These are phyloP conservation scores for Drosophila formosana DNA, from an alignment of 2,888 invertebrate species.

Conservation along the genomic window DNA sequence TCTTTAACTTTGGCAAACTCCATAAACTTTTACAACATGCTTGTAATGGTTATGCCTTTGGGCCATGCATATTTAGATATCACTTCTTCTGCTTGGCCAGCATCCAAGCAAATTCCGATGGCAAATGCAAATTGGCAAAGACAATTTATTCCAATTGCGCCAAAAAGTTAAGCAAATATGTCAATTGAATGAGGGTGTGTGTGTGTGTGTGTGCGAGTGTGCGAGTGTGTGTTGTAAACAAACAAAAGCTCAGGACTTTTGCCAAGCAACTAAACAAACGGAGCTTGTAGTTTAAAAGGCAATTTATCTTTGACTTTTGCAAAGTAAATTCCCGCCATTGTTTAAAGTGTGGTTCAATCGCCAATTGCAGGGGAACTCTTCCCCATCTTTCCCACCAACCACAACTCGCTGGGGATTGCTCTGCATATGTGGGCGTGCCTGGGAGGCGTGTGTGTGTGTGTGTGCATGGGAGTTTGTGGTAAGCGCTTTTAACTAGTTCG, in stretches of 20 bases:
- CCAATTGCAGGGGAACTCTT: conserved; percentile 5
- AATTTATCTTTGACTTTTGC: conserved; percentile 77
- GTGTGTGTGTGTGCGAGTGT: conserved; percentile 9
- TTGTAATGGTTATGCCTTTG: conserved; percentile 20
- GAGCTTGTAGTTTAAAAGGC: conserved; percentile 78
- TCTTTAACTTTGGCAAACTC: conserved; percentile 18
- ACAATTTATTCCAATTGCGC: conserved; percentile 72
- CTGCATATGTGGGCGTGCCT: conserved; percentile 22
- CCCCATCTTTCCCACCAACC: neutral
- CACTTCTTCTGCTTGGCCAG: conserved; percentile 31
- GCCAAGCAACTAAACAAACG: conserved; percentile 63
- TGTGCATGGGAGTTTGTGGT: conserved; percentile 35
- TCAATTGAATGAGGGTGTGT: conserved; percentile 36
- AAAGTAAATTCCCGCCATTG: conserved; percentile 75
- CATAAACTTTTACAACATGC: conserved; percentile 27
- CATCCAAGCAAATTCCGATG: conserved; percentile 1
- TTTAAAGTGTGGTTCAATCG: conserved; percentile 64
- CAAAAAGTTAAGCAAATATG: conserved; percentile 66
- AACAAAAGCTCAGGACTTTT: conserved; percentile 71
- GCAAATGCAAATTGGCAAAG: conserved; percentile 72
- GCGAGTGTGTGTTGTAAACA: conserved; percentile 42
- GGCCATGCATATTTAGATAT: conserved; percentile 44
- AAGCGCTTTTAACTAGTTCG: conserved; percentile 72
- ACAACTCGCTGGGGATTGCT: conserved; percentile 2
- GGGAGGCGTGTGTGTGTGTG: neutral